Base-by-base conservation (phyloP, 2,888 invertebrate species). In the Desoria tigrina region DNA sequence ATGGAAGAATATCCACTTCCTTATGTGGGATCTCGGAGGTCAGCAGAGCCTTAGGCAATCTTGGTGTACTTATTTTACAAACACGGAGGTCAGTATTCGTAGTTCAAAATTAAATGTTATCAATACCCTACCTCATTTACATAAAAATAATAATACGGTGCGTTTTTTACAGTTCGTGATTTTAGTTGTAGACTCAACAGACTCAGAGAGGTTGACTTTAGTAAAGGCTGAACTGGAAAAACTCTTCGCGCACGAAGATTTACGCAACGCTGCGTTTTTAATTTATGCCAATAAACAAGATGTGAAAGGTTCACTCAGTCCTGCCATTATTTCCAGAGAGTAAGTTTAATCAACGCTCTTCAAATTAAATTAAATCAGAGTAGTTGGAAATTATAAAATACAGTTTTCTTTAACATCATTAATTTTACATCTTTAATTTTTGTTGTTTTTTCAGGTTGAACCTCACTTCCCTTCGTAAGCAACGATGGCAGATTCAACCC, bases 231-330 rank as follows among this genome's bases (percentile, higher is more conserved):
- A 86, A 77, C 77, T 86, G 51, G 82, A 83, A 77, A 81, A 81
- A 77, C 84, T 86, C 81, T 76, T 85, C 60, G 80, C 81, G 18
- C 82, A 83, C 77, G 85, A 86, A 81, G 84, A 85, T 76, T 78
- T 85, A 60, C 78, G 65, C 73, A 92, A 92, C 81, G 93, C 97
- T 32, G 92, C 94, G 77, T 87, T 98, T 65, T 86, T 99, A 70
- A 91, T 98, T 65, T 96, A 92, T 81, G 98, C 98, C 57, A 98
- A 98, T 81, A 98, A 98, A 83, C 94, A 94, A 85, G 97, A 97
- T 80, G 87, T 95, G 69, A 94, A 93, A 80, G 95, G 72, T 61
- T 74, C 83, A 27, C 80, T 84, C 81, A 80, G 82, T 9, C 81
- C 84, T 23, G 82, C 83, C 21, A 84, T 84, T 74, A 83, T 84